A percentile compares a stretch with the other conserved stretches of the same genome.
Conservation (phyloP, 2,888 invertebrate species). For the Acronicta aceris region DNA sequence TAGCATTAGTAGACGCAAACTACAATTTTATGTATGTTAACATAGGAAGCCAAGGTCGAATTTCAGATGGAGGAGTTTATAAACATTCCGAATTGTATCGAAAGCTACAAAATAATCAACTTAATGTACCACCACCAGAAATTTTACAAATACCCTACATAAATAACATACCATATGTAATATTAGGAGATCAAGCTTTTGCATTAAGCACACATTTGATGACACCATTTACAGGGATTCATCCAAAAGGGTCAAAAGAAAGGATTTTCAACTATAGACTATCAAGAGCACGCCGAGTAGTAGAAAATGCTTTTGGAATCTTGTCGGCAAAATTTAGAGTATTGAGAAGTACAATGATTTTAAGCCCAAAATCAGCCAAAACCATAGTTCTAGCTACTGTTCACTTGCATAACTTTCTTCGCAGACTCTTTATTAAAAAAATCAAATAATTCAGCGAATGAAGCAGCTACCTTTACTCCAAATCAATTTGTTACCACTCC, state of each 20-base stretch:
- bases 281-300: slow-evolving; percentile 43
- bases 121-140: slow-evolving; percentile 36
- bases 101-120: slow-evolving; percentile 36
- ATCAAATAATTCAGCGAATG: slow-evolving; percentile 16
- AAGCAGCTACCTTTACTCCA: slow-evolving; percentile 34
- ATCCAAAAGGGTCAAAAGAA: slow-evolving; percentile 37
- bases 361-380: slow-evolving; percentile 22
- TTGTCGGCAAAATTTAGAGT: slow-evolving; percentile 18
- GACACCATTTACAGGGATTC: slow-evolving; percentile 42
- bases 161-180: slow-evolving; percentile 38
- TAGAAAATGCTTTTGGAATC: slow-evolving; percentile 38
- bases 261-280: slow-evolving; percentile 44
- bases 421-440: slow-evolving; percentile 28
- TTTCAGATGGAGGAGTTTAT: slow-evolving; percentile 40
- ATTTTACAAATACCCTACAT: slow-evolving; percentile 40
- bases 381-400: slow-evolving; percentile 29
- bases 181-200: slow-evolving; percentile 44
- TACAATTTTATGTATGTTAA: slow-evolving; percentile 44
- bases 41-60: slow-evolving; percentile 34
- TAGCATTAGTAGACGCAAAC: slow-evolving; percentile 42
- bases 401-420: slow-evolving; percentile 38
- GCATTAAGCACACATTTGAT: slow-evolving; percentile 30
- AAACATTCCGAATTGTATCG: slow-evolving; percentile 38
- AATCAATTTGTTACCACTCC: slow-evolving; percentile 35
- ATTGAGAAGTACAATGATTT: slow-evolving; percentile 15